phyloP scores from a whole-genome alignment of 2,888 invertebrate genomes.

The Himalopsyche kuldschensis region DNA sequence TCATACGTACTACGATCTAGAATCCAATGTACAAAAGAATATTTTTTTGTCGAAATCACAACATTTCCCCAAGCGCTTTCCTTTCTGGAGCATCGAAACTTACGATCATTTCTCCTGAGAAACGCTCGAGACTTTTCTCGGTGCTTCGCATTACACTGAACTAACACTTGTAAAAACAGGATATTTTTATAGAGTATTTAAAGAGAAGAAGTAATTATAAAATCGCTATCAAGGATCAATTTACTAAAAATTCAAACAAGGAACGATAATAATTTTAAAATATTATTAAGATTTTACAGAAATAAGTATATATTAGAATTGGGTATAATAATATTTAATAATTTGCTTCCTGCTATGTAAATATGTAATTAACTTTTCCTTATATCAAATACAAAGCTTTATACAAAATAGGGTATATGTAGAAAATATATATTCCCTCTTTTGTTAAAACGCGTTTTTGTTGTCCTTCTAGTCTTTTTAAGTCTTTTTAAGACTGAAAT shows the following conservation, averaged over 20 bases:
- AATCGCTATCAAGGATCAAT: background rate
- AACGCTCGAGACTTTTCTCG: background rate
- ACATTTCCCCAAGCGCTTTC: background rate
- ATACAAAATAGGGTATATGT: no score
- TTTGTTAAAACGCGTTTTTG: no score
- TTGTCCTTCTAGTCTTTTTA: no score
- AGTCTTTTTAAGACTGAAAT: no score
- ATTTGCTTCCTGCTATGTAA: no score
- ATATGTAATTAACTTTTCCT: no score
- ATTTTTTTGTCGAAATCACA: background rate
- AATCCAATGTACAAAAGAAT: background rate
- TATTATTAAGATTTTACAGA: no score
- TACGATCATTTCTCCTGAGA: background rate
- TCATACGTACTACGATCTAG: background rate
- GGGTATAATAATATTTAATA: no score
- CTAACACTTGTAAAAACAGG: background rate
- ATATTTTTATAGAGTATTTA: background rate
- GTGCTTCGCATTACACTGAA: background rate
- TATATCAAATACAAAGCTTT: no score
- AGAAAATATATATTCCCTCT: no score
- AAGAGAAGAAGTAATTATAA: background rate
- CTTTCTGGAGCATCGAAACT: background rate
- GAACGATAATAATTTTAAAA: no score
- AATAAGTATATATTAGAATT: no score
- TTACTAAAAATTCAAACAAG: background rate